These are phyloP conservation scores for Colostygia pectinataria DNA, from an alignment of 2,888 invertebrate species.

Conservation along the genomic window DNA sequence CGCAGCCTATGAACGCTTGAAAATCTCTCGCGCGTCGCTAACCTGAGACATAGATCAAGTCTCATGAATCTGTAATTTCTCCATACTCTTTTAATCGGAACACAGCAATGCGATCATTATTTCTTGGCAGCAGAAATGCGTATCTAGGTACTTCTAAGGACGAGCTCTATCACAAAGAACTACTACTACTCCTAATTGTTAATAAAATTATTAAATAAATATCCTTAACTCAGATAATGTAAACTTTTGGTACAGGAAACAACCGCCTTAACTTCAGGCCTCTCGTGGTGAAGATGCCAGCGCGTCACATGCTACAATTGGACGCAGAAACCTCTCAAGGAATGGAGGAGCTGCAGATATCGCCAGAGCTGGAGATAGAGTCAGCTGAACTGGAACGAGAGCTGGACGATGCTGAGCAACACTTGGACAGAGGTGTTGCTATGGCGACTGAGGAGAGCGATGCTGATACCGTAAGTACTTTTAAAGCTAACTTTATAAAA, in stretches of 20 bases:
- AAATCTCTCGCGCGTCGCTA: too few relatives aligned
- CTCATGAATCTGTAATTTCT: too few relatives aligned
- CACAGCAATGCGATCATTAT: too few relatives aligned
- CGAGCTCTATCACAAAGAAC: too few relatives aligned
- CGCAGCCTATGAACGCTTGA: too few relatives aligned
- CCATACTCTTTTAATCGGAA: too few relatives aligned
- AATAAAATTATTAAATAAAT: too few relatives aligned
- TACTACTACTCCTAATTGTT: too few relatives aligned
- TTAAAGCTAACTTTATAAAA: neutral
- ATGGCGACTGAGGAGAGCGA: slow-evolving; percentile 76
- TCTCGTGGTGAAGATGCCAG: slow-evolving; percentile 64
- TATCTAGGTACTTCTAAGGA: too few relatives aligned
- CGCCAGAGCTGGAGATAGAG: slow-evolving; percentile 66
- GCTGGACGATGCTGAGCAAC: slow-evolving; percentile 62
- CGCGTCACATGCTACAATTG: slow-evolving; percentile 47
- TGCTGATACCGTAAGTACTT: slow-evolving; percentile 67
- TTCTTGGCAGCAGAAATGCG: too few relatives aligned
- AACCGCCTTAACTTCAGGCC: slow-evolving; percentile 59
- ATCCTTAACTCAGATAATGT: too few relatives aligned
- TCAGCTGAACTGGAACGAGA: slow-evolving; percentile 62
- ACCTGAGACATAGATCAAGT: too few relatives aligned
- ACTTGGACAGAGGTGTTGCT: slow-evolving; percentile 61
- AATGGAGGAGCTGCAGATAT: slow-evolving; percentile 64
- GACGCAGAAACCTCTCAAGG: slow-evolving; percentile 45
- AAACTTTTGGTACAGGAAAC: neutral